Evolutionary conservation across 2,888 invertebrate species (phyloP).

Genomic region (Acanthococcus lagerstroemiae): DNA sequence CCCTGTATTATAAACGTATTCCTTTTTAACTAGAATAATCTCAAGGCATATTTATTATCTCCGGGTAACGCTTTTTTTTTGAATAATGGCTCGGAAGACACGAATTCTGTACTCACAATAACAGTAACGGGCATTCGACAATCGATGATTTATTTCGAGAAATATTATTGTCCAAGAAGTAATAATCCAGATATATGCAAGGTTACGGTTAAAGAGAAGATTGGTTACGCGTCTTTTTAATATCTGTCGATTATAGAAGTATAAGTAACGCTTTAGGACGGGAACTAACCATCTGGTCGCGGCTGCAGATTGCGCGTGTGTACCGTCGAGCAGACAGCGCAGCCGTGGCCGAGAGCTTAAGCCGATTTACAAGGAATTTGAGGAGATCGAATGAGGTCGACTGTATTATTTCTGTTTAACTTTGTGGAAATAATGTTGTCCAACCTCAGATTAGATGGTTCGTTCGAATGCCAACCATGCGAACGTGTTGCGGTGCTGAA

Average conservation of each 20-base stretch:
- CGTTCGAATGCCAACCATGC: too few relatives aligned
- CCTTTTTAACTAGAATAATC: conserved; percentile 24
- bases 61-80: conserved; percentile 8
- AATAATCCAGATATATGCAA: conserved; percentile 14
- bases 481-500: too few relatives aligned
- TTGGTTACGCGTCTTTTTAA: conserved; percentile 29
- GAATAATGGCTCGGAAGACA: conserved; percentile 27
- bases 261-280: not conserved
- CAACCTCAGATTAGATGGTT: too few relatives aligned
- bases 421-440: too few relatives aligned
- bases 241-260: conserved; percentile 12
- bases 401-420: too few relatives aligned
- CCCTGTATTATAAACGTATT: conserved; percentile 14
- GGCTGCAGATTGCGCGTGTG: not conserved
- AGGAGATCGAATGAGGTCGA: too few relatives aligned
- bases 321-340: not conserved
- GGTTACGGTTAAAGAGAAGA: conserved; percentile 21
- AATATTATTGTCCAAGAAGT: conserved; percentile 24
- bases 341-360: not conserved
- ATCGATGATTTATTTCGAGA: conserved; percentile 28
- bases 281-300: not conserved
- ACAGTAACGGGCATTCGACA: conserved; percentile 31
- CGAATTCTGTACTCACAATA: conserved; percentile 6
- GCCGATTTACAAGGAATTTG: not conserved
- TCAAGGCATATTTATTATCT: conserved; percentile 25